phyloP scores from a whole-genome alignment of 92 coral and sea anemone species.

The Desmophyllum pertusum region DNA sequence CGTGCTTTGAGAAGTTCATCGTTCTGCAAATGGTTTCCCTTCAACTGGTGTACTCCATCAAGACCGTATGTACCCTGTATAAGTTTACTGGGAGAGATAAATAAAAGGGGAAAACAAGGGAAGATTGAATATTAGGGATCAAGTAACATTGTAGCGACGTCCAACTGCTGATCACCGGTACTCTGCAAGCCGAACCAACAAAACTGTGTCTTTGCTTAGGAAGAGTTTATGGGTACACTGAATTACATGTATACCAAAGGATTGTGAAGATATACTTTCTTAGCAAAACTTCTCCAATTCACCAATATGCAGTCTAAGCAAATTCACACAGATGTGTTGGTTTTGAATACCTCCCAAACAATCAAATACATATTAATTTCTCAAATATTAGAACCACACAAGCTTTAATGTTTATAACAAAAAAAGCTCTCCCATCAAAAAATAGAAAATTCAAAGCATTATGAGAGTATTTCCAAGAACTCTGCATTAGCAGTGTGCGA shows the following conservation, averaged over 20 bases:
- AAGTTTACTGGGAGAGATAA: conserved; percentile 86
- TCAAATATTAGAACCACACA: background rate
- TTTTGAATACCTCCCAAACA: conserved; percentile 20
- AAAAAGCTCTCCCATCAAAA: background rate
- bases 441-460: background rate
- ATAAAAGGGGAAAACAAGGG: conserved; percentile 90
- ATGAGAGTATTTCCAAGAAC: conserved; percentile 40
- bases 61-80: conserved; percentile 81
- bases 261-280: background rate
- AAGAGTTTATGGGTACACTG: background rate
- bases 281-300: background rate
- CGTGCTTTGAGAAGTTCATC: conserved; percentile 82
- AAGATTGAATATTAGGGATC: conserved; percentile 51
- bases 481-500: conserved; percentile 1
- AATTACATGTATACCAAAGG: background rate
- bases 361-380: background rate
- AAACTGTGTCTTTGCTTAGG: conserved; percentile 13
- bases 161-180: conserved; percentile 39
- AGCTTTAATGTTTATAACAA: too few relatives aligned
- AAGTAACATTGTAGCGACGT: background rate
- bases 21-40: conserved; percentile 83
- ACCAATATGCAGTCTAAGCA: background rate
- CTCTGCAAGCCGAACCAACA: conserved; percentile 32
- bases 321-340: conserved; percentile 21
- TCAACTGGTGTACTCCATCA: conserved; percentile 96